phyloP scores from a whole-genome alignment of 2,113 vertebrate genomes.

The Lampris incognitus region DNA sequence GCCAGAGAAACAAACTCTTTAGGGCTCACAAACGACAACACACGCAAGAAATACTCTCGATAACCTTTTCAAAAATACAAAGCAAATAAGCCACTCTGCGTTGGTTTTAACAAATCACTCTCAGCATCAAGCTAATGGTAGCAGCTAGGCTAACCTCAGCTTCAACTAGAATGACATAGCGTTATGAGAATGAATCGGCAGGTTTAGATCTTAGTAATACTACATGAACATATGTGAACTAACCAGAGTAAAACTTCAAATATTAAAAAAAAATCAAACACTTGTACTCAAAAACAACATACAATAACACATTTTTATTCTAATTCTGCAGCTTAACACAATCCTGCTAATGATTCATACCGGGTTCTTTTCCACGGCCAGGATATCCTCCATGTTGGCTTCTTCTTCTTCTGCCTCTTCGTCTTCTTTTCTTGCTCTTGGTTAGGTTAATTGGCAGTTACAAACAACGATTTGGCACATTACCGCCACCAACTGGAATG shows the following conservation, averaged over 20 bases:
- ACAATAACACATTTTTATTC: background rate
- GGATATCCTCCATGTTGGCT: slow-evolving; percentile 82
- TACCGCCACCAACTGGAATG: too few species aligned
- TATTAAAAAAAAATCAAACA: too few species aligned
- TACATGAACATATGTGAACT: background rate
- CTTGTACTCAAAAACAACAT: rapidly evolving
- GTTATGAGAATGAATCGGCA: slow-evolving; percentile 79
- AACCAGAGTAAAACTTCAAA: rapidly evolving
- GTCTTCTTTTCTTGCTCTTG: too few species aligned
- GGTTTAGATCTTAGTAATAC: slow-evolving; percentile 40
- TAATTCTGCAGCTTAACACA: background rate
- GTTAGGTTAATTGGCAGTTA: too few species aligned
- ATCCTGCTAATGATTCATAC: slow-evolving; percentile 52
- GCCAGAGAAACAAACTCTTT: background rate
- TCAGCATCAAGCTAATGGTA: slow-evolving; percentile 45
- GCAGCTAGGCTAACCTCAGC: slow-evolving; percentile 26
- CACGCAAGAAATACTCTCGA: background rate
- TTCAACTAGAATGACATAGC: slow-evolving; percentile 72
- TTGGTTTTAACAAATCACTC: background rate
- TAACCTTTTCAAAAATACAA: background rate
- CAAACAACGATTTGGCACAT: too few species aligned
- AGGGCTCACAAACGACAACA: background rate
- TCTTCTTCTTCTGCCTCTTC: background rate
- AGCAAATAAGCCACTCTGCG: too few species aligned
- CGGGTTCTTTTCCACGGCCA: slow-evolving; percentile 80